Percentiles rank a stretch among this genome's conserved stretches.
Evolutionary conservation across 2,888 invertebrate species (phyloP).

Genomic region (Oxyteleia sp.): DNA sequence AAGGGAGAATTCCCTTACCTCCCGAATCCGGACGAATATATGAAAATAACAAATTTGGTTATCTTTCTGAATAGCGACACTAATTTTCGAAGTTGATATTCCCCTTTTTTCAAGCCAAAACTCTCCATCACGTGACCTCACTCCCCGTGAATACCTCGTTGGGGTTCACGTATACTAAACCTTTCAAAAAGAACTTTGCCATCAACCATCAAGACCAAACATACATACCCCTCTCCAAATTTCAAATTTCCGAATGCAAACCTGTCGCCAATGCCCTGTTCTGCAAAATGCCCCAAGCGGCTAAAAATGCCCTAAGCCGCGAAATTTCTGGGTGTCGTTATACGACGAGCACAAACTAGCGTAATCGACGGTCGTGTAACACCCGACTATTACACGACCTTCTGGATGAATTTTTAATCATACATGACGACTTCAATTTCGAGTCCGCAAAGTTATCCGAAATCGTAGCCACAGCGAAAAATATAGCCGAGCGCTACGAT

Average conservation of each 20-base stretch:
- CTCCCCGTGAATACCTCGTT: background rate
- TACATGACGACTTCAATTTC: background rate
- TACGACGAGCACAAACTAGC: background rate
- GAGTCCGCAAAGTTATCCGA: background rate
- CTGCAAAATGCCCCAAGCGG: background rate
- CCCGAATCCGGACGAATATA: background rate
- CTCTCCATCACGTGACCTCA: background rate
- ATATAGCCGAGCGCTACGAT: background rate
- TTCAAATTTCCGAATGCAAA: background rate
- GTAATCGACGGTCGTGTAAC: background rate
- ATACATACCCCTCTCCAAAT: background rate
- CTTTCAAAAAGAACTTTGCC: background rate
- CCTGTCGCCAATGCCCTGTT: background rate
- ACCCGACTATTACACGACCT: background rate
- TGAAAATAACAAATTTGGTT: background rate
- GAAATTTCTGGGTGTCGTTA: background rate
- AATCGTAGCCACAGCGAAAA: background rate
- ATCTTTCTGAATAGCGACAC: background rate
- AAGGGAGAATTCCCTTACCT: background rate
- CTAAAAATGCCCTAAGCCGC: background rate
- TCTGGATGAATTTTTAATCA: background rate
- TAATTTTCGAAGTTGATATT: background rate
- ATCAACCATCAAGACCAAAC: background rate
- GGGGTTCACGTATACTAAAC: background rate
- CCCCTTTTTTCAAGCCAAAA: background rate